Base-by-base conservation (phyloP, 2,888 invertebrate species). In the Spicauda simplicius region DNA sequence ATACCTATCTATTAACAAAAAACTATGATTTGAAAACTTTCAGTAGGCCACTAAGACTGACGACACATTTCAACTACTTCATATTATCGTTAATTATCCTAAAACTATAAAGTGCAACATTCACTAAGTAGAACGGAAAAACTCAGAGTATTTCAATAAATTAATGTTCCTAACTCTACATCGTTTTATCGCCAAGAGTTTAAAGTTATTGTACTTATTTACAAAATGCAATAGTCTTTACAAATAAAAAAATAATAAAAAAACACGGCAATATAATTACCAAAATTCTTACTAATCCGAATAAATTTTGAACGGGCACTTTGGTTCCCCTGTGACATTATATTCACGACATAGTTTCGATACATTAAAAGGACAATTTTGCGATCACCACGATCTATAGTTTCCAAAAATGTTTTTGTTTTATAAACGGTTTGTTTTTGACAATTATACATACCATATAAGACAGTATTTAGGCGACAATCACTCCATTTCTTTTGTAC, bases 1-100 rank as follows among this genome's bases (percentile, higher is more conserved):
- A 91, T 86, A 86, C 85, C 91, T 91, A 90, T 87, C 88, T 90
- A 92, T 90, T 81, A 91, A 91, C 91, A 91, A 86, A 90, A 89
- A 81, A 88, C 87, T 88, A 87, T 86, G 76, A 86, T 85, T 84
- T 82, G 86, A 90, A 86, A 80, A 85, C 84, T 83, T 81, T 81
- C 79, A 85, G 87, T 89, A 90, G 89, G 87, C 84, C 81, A 85
- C 90, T 91, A 89, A 87, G 81, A 86, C 80, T 84, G 88, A 90
- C 89, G 86, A 89, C 88, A 90, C 88, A 87, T 87, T 79, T 83
- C 82, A 85, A 81, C 91, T 91, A 92, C n/a, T n/a, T n/a, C 89
- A 85, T 88, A 85, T 83, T 88, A 90, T 89, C 85, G 81, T 83
- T 88, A 87, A 83, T 85, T 70, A 74, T 78, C 84, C 88, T 91